These are phyloP conservation scores for Micrastur ruficollis DNA, from an alignment of 2,797 vertebrate species.

Conservation along the genomic window DNA sequence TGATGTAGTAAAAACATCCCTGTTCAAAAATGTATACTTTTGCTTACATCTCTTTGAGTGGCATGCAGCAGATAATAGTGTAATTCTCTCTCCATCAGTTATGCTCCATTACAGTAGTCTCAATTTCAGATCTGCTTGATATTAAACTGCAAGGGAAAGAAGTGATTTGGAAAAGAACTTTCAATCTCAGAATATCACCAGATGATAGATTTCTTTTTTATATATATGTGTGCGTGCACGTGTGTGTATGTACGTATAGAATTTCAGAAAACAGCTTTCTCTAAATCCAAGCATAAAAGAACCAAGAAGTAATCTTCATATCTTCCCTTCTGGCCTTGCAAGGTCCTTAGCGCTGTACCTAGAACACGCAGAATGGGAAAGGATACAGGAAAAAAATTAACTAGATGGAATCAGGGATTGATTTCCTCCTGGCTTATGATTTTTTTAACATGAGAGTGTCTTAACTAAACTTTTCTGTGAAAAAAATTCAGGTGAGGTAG, in stretches of 20 bases:
- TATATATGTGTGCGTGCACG: rapidly evolving
- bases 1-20: neutral
- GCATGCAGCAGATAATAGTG: neutral
- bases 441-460: neutral
- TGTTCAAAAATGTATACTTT: neutral
- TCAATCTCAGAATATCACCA: neutral
- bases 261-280: neutral
- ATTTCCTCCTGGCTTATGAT: neutral
- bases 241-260: rapidly evolving
- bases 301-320: neutral
- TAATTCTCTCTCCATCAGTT: neutral
- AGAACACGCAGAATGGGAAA: neutral
- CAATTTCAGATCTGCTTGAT: neutral
- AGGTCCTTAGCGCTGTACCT: neutral
- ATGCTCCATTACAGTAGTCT: neutral
- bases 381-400: neutral
- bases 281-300: neutral
- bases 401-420: neutral
- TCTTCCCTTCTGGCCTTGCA: neutral
- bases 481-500: neutral
- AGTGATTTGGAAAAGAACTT: neutral
- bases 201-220: neutral
- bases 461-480: neutral
- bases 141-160: neutral
- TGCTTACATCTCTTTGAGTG: neutral